A percentile compares a stretch with the other conserved stretches of the same genome.
Evolutionary conservation across 2,113 vertebrate species (phyloP).

Genomic region (Lathamus discolor): DNA sequence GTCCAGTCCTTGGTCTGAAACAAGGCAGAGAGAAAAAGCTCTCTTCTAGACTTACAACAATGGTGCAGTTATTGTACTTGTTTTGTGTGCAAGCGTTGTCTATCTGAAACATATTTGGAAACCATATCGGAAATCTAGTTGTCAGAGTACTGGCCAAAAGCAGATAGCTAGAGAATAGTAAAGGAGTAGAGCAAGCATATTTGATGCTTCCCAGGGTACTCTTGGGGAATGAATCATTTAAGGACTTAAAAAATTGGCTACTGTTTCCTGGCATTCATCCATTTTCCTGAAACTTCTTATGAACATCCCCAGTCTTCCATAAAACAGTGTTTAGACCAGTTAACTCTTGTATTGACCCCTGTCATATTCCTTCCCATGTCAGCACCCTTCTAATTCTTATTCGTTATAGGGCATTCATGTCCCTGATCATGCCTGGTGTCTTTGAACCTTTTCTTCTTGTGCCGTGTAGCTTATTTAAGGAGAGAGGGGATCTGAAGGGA

Average conservation of each 20-base stretch:
- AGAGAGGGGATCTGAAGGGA: not conserved
- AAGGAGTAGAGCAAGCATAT: not conserved
- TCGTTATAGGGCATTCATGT: not conserved
- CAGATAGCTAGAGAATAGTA: not conserved
- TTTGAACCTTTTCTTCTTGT: not conserved
- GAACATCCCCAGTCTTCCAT: not conserved
- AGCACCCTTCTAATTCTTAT: not conserved
- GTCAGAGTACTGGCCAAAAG: not conserved
- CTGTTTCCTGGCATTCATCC: not conserved
- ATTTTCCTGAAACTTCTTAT: not conserved
- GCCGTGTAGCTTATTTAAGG: not conserved
- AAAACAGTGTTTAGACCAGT: not conserved
- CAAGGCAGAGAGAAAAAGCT: not conserved
- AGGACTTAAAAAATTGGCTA: not conserved
- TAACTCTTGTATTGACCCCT: not conserved
- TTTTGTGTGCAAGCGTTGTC: rapidly evolving
- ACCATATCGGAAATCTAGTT: not conserved
- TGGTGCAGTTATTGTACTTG: not conserved
- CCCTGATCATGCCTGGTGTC: not conserved
- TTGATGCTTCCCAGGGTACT: not conserved
- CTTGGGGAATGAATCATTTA: not conserved
- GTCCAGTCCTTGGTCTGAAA: not conserved
- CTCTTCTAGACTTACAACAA: not conserved
- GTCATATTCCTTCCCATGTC: not conserved
- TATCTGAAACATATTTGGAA: not conserved